phyloP scores from a whole-genome alignment of 2,113 vertebrate species.

The Solenodon paradoxus region DNA sequence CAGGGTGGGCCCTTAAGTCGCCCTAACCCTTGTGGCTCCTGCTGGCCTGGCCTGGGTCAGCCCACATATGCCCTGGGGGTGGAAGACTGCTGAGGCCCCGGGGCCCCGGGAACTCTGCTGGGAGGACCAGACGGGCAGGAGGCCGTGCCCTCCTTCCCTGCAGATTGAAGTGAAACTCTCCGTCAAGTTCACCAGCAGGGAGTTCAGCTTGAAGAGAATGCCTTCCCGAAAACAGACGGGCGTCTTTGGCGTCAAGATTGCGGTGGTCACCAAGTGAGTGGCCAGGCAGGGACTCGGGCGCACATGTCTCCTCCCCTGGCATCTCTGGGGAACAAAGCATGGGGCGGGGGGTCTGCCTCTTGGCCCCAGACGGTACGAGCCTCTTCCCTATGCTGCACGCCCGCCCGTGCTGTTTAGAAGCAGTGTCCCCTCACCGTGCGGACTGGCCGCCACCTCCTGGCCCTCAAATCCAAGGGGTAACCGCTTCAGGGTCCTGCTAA shows the following conservation, averaged over 20 bases:
- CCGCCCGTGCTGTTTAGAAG: no score
- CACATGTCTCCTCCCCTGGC: fast-evolving
- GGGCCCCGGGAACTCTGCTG: neutral
- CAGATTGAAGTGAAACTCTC: conserved; percentile 98
- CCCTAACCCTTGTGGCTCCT: fast-evolving
- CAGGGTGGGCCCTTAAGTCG: neutral
- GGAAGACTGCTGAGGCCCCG: neutral
- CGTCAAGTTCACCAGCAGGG: conserved; percentile 96
- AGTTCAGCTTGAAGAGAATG: conserved; percentile 97
- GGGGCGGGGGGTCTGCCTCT: no score
- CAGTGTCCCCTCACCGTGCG: no score
- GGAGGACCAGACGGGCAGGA: neutral
- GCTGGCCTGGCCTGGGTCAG: neutral
- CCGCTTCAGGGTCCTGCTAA: conserved; percentile 34
- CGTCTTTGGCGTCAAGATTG: conserved; percentile 97
- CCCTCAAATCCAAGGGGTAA: no score
- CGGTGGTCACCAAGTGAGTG: conserved; percentile 96
- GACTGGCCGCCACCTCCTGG: no score
- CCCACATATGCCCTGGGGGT: no score
- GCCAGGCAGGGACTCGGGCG: neutral
- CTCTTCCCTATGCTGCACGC: no score
- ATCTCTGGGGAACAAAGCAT: neutral
- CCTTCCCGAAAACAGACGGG: conserved; percentile 94
- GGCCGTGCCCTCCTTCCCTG: neutral
- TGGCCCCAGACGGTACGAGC: no score